These are phyloP conservation scores for Ophioninae sp. DNA, from an alignment of 2,888 invertebrate species.

Conservation along the genomic window DNA sequence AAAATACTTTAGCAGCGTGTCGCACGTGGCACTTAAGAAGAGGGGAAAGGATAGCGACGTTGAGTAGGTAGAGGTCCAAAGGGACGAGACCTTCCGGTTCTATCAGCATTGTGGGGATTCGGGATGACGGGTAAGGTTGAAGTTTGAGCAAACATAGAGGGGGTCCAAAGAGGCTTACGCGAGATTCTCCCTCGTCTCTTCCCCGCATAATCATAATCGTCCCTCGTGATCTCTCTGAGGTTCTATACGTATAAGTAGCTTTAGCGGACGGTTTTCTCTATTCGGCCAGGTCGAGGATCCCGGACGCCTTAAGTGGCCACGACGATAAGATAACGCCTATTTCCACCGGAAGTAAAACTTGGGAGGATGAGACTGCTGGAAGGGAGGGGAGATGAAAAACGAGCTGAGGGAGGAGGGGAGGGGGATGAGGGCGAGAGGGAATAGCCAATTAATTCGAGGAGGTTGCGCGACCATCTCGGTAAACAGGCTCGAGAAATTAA, in stretches of 20 bases:
- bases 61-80: not conserved
- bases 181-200: constrained; percentile 56
- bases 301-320: constrained; percentile 77
- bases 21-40: no score
- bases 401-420: no score
- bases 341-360: not conserved
- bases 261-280: not conserved
- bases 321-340: constrained; percentile 79
- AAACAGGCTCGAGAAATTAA: constrained; percentile 81
- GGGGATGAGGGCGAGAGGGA: constrained; percentile 4
- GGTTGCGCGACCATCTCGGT: constrained; percentile 73
- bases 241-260: constrained; percentile 63
- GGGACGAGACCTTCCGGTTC: constrained; percentile 4
- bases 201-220: constrained; percentile 77
- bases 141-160: constrained; percentile 69
- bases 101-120: constrained; percentile 19
- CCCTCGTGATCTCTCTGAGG: constrained; percentile 76
- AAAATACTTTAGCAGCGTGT: no score
- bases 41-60: constrained; percentile 1
- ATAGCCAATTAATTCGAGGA: constrained; percentile 77
- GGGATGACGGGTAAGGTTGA: constrained; percentile 40
- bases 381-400: no score
- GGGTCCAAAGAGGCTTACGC: constrained; percentile 73
- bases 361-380: no score
- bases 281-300: constrained; percentile 28